Percentiles rank a stretch among this genome's conserved stretches.
phyloP scores from a whole-genome alignment of 2,797 vertebrate species.

The Fringilla coelebs region DNA sequence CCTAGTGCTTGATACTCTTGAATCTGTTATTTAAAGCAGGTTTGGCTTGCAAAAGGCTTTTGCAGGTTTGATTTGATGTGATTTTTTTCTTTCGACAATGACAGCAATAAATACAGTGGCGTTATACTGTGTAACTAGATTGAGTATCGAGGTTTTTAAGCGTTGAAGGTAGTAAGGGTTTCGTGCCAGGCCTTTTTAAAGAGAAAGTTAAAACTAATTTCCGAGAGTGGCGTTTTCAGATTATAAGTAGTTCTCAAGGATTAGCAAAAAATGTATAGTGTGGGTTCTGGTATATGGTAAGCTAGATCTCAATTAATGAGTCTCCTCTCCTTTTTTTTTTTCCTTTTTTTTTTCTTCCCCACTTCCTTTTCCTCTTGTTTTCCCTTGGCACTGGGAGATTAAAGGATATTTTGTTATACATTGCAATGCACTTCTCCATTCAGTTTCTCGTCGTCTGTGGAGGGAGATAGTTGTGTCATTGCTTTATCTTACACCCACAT shows the following conservation, averaged over 20 bases:
- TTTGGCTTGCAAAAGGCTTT: not conserved
- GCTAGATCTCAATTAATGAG: not conserved
- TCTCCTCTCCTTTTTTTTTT: fast-evolving
- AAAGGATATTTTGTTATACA: not conserved
- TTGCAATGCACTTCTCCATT: not conserved
- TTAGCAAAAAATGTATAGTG: not conserved
- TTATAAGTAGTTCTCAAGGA: not conserved
- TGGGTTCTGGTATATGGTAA: not conserved
- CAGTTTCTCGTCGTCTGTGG: fast-evolving
- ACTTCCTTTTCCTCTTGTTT: not conserved
- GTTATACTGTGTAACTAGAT: not conserved
- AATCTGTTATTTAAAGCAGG: not conserved
- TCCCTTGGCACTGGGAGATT: not conserved
- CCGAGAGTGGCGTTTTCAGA: not conserved
- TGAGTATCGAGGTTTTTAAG: not conserved
- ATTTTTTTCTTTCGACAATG: not conserved
- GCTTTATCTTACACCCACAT: conserved; percentile 31
- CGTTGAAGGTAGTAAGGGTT: not conserved
- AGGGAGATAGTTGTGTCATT: not conserved
- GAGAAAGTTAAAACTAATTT: not conserved
- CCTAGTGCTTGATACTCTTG: not conserved
- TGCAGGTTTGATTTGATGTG: not conserved
- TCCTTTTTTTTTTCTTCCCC: fast-evolving
- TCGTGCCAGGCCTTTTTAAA: not conserved
- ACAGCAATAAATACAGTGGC: not conserved